Evolutionary conservation across 1,140 invertebrate species (phyloP), one percentile per base, ranked within the genome.

Genomic region (Drosophila kanapiae): DNA sequence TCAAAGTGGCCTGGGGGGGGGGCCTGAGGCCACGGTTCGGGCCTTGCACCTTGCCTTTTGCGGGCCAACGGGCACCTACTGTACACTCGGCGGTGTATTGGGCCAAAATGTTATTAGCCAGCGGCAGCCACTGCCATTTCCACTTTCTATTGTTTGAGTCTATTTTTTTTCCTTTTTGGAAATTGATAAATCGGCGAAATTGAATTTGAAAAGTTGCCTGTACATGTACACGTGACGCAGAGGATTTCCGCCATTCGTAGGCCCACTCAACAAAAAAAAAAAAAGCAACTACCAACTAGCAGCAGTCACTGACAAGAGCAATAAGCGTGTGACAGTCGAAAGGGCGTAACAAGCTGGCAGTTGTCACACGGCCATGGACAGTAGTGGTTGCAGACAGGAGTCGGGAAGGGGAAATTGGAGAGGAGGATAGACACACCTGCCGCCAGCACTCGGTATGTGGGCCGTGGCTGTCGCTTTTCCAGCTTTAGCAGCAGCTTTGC

Each of bases 291-390:
- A 42, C 10, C 53, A 64, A 49, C 48, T 48, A 47, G 16, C 61
- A 76, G 42, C 49, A 69, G 53, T 59, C 74, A 60, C 35, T 59
- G 82, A 86, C 83, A 79, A 68, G 76, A 53, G 76, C 80, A 80
- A 80, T 83, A 88, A 69, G 80, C 71, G 65, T 82, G 75, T 79
- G 82, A 87, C 79, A 87, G 63, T 65, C 65, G 54, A 59, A 87
- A 88, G 83, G 83, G 83, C 84, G 84, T 88, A 80, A 83, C 84
- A 80, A 78, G 80, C 84, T 81, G 82, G 58, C 84, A 80, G 77
- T 88, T 86, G 79, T 79, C 82, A 86, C 64, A 74, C 31, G 53
- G 9, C 42, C 57, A 81, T 37, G 43, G 54, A 48, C 65, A 75
- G 16, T 51, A 13, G 45, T 48, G 56, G 51, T 23, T 51, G 27